Percentiles rank a stretch among this genome's conserved stretches.
Conservation (phyloP, 2,888 invertebrate genomes). For the Lithophane socia region DNA sequence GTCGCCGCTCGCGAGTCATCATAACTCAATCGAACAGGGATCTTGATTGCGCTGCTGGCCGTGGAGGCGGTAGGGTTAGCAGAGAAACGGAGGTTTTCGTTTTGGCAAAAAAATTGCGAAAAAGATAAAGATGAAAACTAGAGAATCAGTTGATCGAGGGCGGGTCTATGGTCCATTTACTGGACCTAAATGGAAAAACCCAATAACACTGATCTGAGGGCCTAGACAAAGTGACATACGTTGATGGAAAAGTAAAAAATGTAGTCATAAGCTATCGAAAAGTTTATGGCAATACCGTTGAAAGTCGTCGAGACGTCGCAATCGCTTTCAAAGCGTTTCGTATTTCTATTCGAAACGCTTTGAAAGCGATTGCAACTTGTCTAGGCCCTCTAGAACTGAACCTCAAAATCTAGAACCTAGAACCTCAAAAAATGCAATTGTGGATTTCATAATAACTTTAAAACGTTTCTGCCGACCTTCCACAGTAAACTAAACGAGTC, state of each 20-base stretch:
- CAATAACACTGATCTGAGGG: not conserved
- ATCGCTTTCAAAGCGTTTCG: too few relatives aligned
- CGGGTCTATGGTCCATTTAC: not conserved
- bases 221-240: not conserved
- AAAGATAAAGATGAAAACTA: too few relatives aligned
- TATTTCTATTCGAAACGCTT: too few relatives aligned
- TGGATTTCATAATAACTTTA: not conserved
- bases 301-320: not conserved
- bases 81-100: not conserved
- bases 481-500: constrained; percentile 68
- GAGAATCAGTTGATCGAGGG: not conserved
- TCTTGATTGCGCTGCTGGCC: constrained; percentile 74
- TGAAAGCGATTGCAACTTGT: too few relatives aligned
- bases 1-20: constrained; percentile 69
- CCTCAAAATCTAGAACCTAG: not conserved
- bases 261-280: not conserved
- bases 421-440: not conserved
- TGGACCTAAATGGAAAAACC: not conserved
- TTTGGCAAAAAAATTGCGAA: not conserved
- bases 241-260: not conserved
- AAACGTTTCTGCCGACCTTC: constrained; percentile 63
- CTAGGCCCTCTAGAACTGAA: not conserved
- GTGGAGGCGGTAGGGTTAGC: constrained; percentile 56
- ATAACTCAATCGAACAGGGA: constrained; percentile 77
- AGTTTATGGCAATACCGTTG: not conserved